phyloP scores from a whole-genome alignment of 2,113 vertebrate species.

The Amblyornis subalaris region DNA sequence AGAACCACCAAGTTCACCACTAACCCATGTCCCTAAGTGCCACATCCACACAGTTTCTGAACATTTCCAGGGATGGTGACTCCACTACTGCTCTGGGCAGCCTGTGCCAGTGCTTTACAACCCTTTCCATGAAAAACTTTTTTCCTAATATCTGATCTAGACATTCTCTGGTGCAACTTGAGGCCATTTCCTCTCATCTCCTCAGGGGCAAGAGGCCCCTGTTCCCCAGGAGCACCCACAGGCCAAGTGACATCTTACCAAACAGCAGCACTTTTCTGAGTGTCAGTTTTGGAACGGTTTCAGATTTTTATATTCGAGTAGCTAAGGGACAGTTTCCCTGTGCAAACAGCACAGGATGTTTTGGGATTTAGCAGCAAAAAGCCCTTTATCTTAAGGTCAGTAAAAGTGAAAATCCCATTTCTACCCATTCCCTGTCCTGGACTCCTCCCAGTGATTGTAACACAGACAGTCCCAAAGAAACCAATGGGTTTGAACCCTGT shows the following conservation, averaged over 20 bases:
- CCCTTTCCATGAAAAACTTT: neutral
- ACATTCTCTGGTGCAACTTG: neutral
- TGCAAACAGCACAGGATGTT: neutral
- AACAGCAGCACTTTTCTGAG: neutral
- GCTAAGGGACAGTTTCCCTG: neutral
- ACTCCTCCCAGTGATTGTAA: neutral
- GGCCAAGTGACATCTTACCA: neutral
- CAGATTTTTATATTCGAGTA: neutral
- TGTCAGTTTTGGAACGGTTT: neutral
- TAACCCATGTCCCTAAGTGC: neutral
- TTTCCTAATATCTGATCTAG: neutral
- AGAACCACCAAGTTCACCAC: neutral
- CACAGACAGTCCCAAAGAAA: neutral
- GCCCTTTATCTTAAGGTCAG: neutral
- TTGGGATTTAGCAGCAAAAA: neutral
- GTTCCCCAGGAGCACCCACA: accelerated
- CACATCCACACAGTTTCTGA: neutral
- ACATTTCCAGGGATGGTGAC: neutral
- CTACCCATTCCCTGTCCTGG: neutral
- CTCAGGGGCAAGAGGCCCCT: neutral
- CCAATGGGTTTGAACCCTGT: neutral
- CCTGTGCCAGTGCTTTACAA: neutral
- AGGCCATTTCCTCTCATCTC: neutral
- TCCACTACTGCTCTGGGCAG: neutral
- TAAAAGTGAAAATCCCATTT: neutral